Conservation (phyloP, 2,113 vertebrate genomes). For the Euleptes europaea region DNA sequence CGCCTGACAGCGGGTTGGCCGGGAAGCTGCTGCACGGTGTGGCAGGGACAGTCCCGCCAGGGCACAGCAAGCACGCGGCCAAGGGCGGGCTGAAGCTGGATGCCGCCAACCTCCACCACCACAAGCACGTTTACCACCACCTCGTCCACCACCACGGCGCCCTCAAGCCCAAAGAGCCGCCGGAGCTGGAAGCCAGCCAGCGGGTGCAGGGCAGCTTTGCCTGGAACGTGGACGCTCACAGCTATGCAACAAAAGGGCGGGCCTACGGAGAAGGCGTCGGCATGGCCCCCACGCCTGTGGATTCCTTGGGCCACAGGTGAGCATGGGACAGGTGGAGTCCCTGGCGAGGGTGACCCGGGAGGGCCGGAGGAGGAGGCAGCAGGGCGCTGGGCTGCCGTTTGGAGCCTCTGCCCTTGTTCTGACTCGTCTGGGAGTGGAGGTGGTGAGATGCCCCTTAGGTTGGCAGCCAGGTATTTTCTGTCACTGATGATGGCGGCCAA, state of each 20-base stretch:
- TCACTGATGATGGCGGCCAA: too few species aligned
- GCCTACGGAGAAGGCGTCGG: constrained; percentile 83
- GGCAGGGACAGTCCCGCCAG: constrained; percentile 62
- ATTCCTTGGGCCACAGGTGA: constrained; percentile 86
- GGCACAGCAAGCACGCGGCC: constrained; percentile 79
- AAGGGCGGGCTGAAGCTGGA: constrained; percentile 84
- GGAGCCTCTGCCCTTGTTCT: too few species aligned
- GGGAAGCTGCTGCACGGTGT: constrained; percentile 70
- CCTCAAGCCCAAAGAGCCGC: constrained; percentile 85
- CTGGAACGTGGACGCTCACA: constrained; percentile 82
- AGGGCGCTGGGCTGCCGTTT: too few species aligned
- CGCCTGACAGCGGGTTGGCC: constrained; percentile 80
- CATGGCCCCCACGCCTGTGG: constrained; percentile 66
- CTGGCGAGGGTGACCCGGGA: too few species aligned
- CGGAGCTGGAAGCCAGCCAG: constrained; percentile 77
- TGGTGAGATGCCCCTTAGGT: too few species aligned
- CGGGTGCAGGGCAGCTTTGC: constrained; percentile 75
- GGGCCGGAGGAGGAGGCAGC: too few species aligned
- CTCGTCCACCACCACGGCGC: constrained; percentile 79
- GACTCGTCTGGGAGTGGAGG: too few species aligned
- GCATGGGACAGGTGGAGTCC: constrained; percentile 5
- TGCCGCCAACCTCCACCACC: constrained; percentile 77
- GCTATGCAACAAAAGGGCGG: constrained; percentile 83
- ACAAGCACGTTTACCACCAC: constrained; percentile 88
- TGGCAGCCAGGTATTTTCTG: too few species aligned